Conservation (phyloP, 2,888 invertebrate genomes). For the Chrysina gloriosa region DNA sequence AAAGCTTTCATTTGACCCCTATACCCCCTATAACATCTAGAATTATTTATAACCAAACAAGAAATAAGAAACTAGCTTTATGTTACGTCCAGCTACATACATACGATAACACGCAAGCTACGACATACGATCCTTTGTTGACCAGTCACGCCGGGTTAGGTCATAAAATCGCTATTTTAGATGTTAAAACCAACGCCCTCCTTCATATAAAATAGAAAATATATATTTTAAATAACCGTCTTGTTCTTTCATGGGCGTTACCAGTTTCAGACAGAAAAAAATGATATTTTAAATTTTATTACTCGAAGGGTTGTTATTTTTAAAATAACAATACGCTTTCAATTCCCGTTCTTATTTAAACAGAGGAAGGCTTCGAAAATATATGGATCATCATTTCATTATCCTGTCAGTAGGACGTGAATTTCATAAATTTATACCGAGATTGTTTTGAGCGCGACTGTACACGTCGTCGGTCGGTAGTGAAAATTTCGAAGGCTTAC, state of each 20-base stretch:
- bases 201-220: constrained; percentile 2
- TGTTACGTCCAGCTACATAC: neutral
- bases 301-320: neutral
- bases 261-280: too few relatives aligned
- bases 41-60: too few relatives aligned
- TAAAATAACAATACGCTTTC: too few relatives aligned
- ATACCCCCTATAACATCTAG: too few relatives aligned
- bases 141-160: neutral
- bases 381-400: too few relatives aligned
- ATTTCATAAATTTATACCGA: too few relatives aligned
- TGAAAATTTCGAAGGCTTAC: neutral
- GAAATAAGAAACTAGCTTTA: constrained; percentile 7
- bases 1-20: too few relatives aligned
- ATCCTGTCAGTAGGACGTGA: too few relatives aligned
- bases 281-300: neutral
- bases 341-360: too few relatives aligned
- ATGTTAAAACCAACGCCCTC: neutral
- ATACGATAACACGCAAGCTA: neutral
- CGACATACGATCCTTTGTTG: neutral
- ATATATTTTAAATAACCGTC: neutral
- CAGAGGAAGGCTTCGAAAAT: too few relatives aligned
- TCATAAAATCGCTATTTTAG: neutral
- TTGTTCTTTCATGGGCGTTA: too few relatives aligned
- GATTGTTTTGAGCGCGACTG: neutral
- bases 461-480: neutral